Evolutionary conservation across 2,888 invertebrate genomes (phyloP).

Genomic region (Cactoblastis cactorum): DNA sequence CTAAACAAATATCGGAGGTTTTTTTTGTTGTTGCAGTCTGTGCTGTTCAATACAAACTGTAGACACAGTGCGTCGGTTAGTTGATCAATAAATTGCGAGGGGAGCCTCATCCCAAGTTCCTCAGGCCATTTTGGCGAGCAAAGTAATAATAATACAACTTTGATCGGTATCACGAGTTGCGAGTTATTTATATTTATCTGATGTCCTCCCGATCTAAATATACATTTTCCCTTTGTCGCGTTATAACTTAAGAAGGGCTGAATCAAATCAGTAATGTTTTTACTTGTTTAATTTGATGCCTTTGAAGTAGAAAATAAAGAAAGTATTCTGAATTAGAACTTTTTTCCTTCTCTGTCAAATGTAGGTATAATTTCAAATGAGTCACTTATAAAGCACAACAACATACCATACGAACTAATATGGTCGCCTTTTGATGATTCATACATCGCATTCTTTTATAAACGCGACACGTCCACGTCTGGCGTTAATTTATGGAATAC

Average conservation of each 20-base stretch:
- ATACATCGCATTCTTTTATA: conserved; percentile 5
- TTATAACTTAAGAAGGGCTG: no score
- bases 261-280: no score
- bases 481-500: conserved; percentile 8
- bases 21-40: not conserved
- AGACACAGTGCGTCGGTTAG: conserved; percentile 49
- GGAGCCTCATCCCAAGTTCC: conserved; percentile 30
- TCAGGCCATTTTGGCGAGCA: not conserved
- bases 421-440: not conserved
- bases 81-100: conserved; percentile 56
- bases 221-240: no score
- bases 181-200: not conserved
- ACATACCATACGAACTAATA: not conserved
- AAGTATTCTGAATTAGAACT: no score
- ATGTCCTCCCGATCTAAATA: no score
- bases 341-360: no score
- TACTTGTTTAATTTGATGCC: no score
- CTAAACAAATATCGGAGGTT: no score
- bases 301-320: no score
- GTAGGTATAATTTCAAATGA: not conserved
- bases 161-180: conserved; percentile 3
- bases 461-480: not conserved
- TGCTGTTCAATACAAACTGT: conserved; percentile 32
- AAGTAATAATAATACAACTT: conserved; percentile 15
- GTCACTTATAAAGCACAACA: not conserved